Conservation (phyloP, 2,888 invertebrate species). For the Amblyjoppa proteus region DNA sequence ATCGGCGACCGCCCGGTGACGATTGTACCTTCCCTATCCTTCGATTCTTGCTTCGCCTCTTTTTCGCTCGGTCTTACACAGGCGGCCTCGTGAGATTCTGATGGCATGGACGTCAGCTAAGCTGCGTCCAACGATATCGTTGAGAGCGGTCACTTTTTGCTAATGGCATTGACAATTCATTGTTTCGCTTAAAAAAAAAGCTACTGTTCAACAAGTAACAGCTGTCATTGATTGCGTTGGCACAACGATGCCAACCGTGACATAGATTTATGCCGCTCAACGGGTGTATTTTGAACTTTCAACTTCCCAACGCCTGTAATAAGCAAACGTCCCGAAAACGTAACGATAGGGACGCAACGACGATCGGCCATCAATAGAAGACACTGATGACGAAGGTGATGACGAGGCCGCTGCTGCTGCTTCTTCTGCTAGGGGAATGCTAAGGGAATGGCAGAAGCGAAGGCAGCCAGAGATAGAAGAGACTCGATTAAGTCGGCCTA, state of each 20-base stretch:
- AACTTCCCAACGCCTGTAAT: constrained; percentile 16
- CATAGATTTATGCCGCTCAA: background rate
- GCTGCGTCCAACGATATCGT: too few species aligned
- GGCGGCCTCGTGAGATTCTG: background rate
- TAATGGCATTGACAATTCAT: background rate
- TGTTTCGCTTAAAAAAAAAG: background rate
- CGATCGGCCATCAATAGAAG: constrained; percentile 27
- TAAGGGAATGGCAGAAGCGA: background rate
- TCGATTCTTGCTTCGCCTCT: background rate
- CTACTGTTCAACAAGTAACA: too few species aligned
- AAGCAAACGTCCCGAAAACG: constrained; percentile 11
- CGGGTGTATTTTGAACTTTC: background rate
- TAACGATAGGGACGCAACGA: constrained; percentile 1
- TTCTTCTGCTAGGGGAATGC: constrained; percentile 1
- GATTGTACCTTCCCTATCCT: constrained; percentile 43
- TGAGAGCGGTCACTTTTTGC: too few species aligned
- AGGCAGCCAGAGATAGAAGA: constrained; percentile 25
- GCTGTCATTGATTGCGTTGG: too few species aligned
- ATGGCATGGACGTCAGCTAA: too few species aligned
- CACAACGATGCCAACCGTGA: too few species aligned
- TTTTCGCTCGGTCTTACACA: constrained; percentile 21
- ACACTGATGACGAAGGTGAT: background rate
- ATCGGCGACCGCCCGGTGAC: constrained; percentile 52
- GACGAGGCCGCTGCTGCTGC: background rate
- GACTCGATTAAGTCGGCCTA: constrained; percentile 43